Evolutionary conservation across 1,140 invertebrate genomes (phyloP).

Genomic region (Drosophila pandora): DNA sequence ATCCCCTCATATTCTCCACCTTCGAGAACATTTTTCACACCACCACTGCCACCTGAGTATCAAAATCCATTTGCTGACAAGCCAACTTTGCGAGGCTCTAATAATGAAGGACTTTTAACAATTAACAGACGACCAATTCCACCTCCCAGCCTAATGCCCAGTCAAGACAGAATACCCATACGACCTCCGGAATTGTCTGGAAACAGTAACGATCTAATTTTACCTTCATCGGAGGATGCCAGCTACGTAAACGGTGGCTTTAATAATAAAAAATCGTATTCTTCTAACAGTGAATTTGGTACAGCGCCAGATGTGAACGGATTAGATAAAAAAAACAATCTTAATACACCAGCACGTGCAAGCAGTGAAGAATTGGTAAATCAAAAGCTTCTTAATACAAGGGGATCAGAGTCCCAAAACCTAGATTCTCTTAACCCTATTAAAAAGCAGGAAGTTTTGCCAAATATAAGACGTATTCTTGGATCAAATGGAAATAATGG

Average conservation of each 20-base stretch:
- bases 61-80: conserved; percentile 93
- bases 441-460: conserved; percentile 86
- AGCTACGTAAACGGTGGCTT: conserved; percentile 24
- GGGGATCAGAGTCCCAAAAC: conserved; percentile 9
- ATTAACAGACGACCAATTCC: conserved; percentile 89
- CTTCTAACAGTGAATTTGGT: conserved; percentile 37
- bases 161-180: conserved; percentile 91
- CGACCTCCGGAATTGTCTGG: conserved; percentile 85
- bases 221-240: conserved; percentile 13
- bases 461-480: conserved; percentile 91
- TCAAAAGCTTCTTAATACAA: conserved; percentile 10
- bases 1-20: conserved; percentile 92
- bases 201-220: conserved; percentile 24
- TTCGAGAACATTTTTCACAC: conserved; percentile 90
- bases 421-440: conserved; percentile 18
- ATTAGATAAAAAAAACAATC: conserved; percentile 86
- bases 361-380: conserved; percentile 15
- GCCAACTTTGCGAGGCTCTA: conserved; percentile 90
- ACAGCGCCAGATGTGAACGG: conserved; percentile 17
- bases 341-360: conserved; percentile 88
- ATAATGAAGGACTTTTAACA: conserved; percentile 81
- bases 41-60: conserved; percentile 90
- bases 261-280: conserved; percentile 35
- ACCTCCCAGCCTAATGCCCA: conserved; percentile 89
- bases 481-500: conserved; percentile 92